Base-by-base conservation (phyloP, 2,113 vertebrate genomes). In the Capra hircus region DNA sequence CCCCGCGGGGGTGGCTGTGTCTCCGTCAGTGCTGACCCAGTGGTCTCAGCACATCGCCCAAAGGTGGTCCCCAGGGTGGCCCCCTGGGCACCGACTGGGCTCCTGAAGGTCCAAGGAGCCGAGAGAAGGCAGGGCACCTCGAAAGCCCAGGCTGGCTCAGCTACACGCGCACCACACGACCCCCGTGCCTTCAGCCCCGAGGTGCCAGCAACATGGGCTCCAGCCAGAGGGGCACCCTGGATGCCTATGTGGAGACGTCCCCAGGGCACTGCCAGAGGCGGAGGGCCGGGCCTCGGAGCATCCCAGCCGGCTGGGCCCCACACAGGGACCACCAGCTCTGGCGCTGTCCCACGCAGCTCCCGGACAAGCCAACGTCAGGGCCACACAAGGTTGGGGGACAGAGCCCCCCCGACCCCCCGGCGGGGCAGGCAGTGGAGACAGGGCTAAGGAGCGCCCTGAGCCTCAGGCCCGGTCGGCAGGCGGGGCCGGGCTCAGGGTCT, bases 401-500 rank as follows among this genome's bases (percentile, higher is more conserved):
- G 45, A 81, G 36, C 21, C n/a, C 19, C 21, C 16, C 7, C 21
- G 17, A 52, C 77, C 77, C 7, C 0, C 78, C 21, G 48, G 30
- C 14, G 4, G 6, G 43, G 77, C 27, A 1, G 43, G 7, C 3
- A 27, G 27, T 30, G 27, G 43, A 80, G 27, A 80, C 7, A 2
- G 43, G 25, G 77, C 27, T 8, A 1, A 80, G 77, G 43, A 80
- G 77, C 15, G 2, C 43, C 43, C 14, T 9, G 27, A 5, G 43
- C 43, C 43, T 30, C 77, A 30, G 77, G 27, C 27, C 30, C 0
- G 3, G 45, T 7, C 17, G 7, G 48, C 6, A 5, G 48, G 28
- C 0, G 0, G 48, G 17, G 28, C 45, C 15, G 3, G 16, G 45
- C 3, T 1, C 17, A 17, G 17, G 10, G 78, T 23, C 71, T 52